These are phyloP conservation scores for Poeciliopsis gracilis DNA, from an alignment of 2,797 vertebrate species.

Conservation along the genomic window DNA sequence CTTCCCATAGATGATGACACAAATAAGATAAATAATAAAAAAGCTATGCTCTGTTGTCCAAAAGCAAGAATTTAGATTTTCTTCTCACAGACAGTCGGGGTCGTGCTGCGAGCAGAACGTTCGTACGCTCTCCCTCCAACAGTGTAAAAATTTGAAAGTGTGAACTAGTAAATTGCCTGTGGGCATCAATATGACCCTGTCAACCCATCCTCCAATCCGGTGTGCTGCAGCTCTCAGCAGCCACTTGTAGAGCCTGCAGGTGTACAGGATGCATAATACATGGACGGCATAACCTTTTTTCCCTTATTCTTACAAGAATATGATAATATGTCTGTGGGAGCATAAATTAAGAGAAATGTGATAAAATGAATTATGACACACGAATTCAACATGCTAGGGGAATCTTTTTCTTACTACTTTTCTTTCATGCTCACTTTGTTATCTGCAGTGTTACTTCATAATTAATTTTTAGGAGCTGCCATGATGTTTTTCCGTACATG, in stretches of 20 bases:
- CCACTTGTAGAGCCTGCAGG: slow-evolving; percentile 8
- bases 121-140: not conserved
- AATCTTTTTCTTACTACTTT: not conserved
- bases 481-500: not conserved
- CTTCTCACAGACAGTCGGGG: not conserved
- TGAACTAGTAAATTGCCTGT: slow-evolving; percentile 10
- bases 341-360: not conserved
- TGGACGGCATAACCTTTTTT: not conserved
- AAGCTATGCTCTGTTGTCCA: not conserved
- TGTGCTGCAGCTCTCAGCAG: not conserved
- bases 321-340: not conserved
- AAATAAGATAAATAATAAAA: not conserved
- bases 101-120: not conserved
- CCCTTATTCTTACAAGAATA: not conserved
- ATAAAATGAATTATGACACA: not conserved
- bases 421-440: not conserved
- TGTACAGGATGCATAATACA: slow-evolving; percentile 2
- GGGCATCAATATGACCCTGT: slow-evolving; percentile 8
- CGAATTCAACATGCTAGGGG: not conserved
- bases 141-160: slow-evolving; percentile 8
- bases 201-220: slow-evolving; percentile 6
- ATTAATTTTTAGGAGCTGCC: not conserved
- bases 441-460: not conserved
- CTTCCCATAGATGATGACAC: not conserved
- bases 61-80: not conserved